Percentiles rank a stretch among this genome's conserved stretches.
These are phyloP conservation scores for Stomatorhinus ivindoensis DNA, from an alignment of 2,113 vertebrate genomes.

Conservation along the genomic window DNA sequence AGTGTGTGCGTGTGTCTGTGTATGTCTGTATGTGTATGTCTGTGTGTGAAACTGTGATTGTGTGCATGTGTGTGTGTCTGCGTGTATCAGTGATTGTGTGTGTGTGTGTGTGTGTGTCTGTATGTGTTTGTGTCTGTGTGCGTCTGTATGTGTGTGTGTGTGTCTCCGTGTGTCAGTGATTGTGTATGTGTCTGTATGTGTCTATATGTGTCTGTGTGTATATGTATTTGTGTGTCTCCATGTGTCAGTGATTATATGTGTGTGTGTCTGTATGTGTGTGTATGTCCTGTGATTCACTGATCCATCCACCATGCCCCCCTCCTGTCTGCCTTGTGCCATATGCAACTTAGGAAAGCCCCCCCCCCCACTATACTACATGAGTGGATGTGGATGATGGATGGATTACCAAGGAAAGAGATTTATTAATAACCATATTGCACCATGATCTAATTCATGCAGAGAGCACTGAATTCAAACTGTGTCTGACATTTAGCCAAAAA, in stretches of 20 bases:
- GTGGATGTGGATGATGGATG: neutral
- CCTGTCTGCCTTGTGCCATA: neutral
- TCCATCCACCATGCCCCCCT: neutral
- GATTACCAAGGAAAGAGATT: neutral
- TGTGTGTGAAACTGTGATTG: no score
- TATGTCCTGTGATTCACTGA: neutral
- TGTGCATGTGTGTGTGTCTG: neutral
- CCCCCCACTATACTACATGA: neutral
- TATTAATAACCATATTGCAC: neutral
- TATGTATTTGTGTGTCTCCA: no score
- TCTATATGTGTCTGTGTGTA: no score
- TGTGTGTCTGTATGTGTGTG: no score
- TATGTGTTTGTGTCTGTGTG: neutral
- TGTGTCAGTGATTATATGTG: no score
- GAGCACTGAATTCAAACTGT: neutral
- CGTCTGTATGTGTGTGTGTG: no score
- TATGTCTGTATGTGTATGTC: neutral
- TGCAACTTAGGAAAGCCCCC: neutral
- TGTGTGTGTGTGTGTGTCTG: neutral
- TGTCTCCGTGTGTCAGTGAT: neutral
- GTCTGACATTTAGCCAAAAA: neutral
- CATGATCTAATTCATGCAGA: neutral
- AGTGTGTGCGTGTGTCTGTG: neutral
- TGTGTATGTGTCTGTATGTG: neutral
- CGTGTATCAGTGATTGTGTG: neutral